Conservation (phyloP, 1,140 invertebrate genomes). For the Oedothorax gibbosus region DNA sequence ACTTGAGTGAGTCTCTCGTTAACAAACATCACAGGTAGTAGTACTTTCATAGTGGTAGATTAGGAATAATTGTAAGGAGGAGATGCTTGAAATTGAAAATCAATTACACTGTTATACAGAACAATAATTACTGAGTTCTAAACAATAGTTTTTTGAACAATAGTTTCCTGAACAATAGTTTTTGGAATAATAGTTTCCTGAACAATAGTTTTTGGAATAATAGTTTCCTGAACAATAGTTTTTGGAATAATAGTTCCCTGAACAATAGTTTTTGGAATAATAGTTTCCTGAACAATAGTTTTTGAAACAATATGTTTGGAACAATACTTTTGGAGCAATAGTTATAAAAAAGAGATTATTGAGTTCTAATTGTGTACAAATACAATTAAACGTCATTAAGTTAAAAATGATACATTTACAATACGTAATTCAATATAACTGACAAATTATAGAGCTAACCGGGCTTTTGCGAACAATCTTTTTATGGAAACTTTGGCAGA, state of each 20-base stretch:
- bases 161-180: neutral
- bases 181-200: neutral
- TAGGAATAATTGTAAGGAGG: neutral
- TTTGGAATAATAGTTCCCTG: neutral
- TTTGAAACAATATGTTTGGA: neutral
- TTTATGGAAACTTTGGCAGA: too few relatives aligned
- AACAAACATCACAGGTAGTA: constrained; percentile 14
- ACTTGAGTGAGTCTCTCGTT: constrained; percentile 5
- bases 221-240: neutral
- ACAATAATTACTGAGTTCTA: neutral
- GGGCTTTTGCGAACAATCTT: too few relatives aligned
- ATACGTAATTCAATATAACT: too few relatives aligned
- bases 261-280: neutral
- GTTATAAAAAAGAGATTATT: neutral
- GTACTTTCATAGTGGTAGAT: neutral
- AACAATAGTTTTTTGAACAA: neutral
- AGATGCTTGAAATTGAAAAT: neutral
- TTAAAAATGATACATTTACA: too few relatives aligned
- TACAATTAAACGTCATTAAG: too few relatives aligned
- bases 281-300: neutral
- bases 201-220: neutral
- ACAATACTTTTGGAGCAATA: neutral
- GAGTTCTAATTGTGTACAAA: neutral
- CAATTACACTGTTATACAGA: neutral
- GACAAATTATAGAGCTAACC: too few relatives aligned